Conservation (phyloP, 2,797 vertebrate genomes). For the Ambastaia sidthimunki region DNA sequence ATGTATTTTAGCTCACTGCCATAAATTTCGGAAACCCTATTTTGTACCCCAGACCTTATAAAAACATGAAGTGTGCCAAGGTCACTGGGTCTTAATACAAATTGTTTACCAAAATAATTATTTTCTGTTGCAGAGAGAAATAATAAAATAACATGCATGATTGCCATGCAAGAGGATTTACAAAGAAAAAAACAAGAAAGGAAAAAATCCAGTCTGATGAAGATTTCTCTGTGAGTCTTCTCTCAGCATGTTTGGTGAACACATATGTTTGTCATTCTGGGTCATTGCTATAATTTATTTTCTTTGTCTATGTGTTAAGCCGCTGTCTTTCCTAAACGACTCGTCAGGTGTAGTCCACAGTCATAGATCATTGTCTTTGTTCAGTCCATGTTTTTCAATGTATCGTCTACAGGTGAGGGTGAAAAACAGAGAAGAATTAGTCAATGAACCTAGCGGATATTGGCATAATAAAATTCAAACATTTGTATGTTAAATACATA, state of each 20-base stretch:
- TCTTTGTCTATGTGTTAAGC: conserved; percentile 57
- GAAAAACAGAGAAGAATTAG: conserved; percentile 24
- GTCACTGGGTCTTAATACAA: conserved; percentile 82
- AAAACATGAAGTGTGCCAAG: conserved; percentile 84
- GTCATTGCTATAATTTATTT: conserved; percentile 49
- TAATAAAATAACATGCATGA: conserved; percentile 82
- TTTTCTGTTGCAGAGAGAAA: conserved; percentile 74
- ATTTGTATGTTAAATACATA: no score
- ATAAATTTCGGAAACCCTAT: conserved; percentile 70
- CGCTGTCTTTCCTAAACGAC: conserved; percentile 49
- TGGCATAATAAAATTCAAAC: background rate
- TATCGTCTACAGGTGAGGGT: conserved; percentile 72
- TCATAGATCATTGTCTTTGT: conserved; percentile 73
- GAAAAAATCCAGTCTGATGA: conserved; percentile 69
- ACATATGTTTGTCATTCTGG: conserved; percentile 46
- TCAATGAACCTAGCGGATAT: background rate
- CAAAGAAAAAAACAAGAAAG: conserved; percentile 37
- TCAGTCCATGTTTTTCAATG: conserved; percentile 79
- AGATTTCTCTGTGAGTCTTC: conserved; percentile 53
- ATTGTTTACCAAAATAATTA: conserved; percentile 85
- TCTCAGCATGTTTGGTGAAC: conserved; percentile 58
- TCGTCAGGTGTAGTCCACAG: conserved; percentile 41
- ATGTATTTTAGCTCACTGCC: conserved; percentile 56
- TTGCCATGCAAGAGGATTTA: conserved; percentile 74
- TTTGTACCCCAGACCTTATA: conserved; percentile 78